These are phyloP conservation scores for Zaprionus africanus DNA, from an alignment of 1,140 invertebrate species.

Conservation along the genomic window DNA sequence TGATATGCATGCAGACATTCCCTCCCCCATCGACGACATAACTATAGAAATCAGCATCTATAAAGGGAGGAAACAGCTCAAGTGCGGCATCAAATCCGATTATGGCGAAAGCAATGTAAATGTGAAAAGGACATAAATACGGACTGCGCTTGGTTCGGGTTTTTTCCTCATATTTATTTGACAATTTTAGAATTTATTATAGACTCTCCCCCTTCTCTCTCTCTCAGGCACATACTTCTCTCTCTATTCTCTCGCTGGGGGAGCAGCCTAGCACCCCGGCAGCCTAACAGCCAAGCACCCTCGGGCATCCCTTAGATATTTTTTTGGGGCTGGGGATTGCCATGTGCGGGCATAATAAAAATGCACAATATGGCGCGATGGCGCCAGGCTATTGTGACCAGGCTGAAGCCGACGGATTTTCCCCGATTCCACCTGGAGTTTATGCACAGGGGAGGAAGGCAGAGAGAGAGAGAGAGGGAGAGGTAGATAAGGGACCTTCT, in stretches of 20 bases:
- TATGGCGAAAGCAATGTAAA: conserved; percentile 45
- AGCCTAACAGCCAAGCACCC: neutral
- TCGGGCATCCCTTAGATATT: conserved; percentile 2
- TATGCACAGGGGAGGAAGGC: neutral
- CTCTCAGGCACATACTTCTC: neutral
- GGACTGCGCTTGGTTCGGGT: conserved; percentile 2
- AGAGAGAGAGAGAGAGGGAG: neutral
- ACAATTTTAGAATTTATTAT: conserved; percentile 76
- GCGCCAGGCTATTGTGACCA: conserved; percentile 27
- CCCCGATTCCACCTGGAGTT: neutral
- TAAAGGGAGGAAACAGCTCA: conserved; percentile 32
- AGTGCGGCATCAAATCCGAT: conserved; percentile 61
- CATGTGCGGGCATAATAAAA: conserved; percentile 69
- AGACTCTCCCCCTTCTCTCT: conserved; percentile 10
- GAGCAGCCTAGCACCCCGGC: neutral
- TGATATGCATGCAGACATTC: neutral
- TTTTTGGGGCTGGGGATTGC: neutral
- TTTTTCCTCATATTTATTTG: conserved; percentile 63
- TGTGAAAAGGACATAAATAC: conserved; percentile 46
- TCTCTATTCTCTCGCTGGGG: neutral
- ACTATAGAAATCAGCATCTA: conserved; percentile 16
- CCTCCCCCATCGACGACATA: conserved; percentile 1
- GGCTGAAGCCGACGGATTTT: neutral
- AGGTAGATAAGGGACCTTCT: neutral
- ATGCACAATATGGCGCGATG: conserved; percentile 65